Base-by-base conservation (phyloP, 1,140 invertebrate species). In the Temnothorax longispinosus region DNA sequence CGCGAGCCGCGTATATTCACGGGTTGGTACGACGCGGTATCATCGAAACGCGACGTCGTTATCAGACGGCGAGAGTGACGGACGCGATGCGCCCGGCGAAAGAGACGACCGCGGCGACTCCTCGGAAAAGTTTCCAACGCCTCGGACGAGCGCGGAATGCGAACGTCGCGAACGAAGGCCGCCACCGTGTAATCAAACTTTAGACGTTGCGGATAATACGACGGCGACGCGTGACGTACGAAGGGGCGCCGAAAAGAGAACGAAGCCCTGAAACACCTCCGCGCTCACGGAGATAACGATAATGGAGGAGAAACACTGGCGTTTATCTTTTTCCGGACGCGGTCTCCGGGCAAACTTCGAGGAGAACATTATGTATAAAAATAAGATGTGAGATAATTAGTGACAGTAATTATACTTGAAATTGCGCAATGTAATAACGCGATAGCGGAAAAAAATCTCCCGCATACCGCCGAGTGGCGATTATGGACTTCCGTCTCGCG, bases 151-250 rank as follows among this genome's bases (percentile, higher is more conserved):
- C 4, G n/a, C 5, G 47, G 10, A 35, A 15, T 18, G 32, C 21
- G 44, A 65, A 69, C 47, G 44, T 27, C 27, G 27, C 27, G 27
- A 27, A 27, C 27, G 27, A 41, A 32, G 21, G n/a, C 52, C n/a
- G 21, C 52, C 13, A 15, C 15, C 54, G 27, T 50, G 67, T 74
- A 82, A 74, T 74, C 80, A 72, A 82, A 82, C 80, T 82, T 74
- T 82, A 27, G 38, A 82, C 64, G 50, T 81, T 81, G 21, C 58
- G 58, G 77, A 41, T 58, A 71, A 81, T 71, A 71, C 32, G 64
- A 54, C 35, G 13, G 32, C 50, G 47, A n/a, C 64, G 64, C 64
- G 50, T 71, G 77, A 81, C n/a, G 62, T 52, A 52, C 32, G 47
- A 5, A 27, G 27, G 27, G 21, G 71, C 10, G 27, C 21, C 35